Evolutionary conservation across 2,797 vertebrate species (phyloP).

Genomic region (Nyctibius grandis): DNA sequence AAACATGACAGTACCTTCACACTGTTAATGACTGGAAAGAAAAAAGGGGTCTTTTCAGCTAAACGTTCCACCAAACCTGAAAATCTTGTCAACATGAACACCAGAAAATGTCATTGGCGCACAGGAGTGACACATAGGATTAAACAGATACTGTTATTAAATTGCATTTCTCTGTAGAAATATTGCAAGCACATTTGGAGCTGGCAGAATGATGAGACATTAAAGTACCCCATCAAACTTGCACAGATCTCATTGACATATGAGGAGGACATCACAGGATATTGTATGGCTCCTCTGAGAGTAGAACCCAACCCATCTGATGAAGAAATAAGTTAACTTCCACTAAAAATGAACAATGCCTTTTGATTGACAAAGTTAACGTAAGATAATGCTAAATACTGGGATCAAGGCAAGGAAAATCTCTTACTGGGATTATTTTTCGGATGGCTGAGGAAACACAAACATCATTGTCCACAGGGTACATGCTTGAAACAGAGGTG

Average conservation of each 20-base stretch:
- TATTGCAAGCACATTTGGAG: background rate
- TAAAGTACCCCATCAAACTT: background rate
- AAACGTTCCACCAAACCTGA: background rate
- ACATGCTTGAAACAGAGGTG: background rate
- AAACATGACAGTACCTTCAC: background rate
- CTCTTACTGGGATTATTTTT: background rate
- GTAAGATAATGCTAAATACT: background rate
- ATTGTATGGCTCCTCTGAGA: background rate
- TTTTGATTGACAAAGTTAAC: background rate
- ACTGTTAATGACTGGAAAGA: background rate
- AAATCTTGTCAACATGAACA: background rate
- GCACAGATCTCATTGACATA: background rate
- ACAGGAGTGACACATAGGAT: fast-evolving
- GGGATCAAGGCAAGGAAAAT: background rate
- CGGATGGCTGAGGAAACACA: background rate
- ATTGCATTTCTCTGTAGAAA: background rate
- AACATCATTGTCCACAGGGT: background rate
- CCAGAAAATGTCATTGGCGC: fast-evolving
- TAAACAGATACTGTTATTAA: background rate
- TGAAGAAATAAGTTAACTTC: background rate
- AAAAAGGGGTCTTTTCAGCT: background rate
- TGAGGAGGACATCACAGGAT: background rate
- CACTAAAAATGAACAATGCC: background rate
- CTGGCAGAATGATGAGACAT: background rate
- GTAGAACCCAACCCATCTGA: background rate